Evolutionary conservation across 2,797 vertebrate genomes (phyloP), one percentile per base, ranked within the genome.

Genomic region (Bovichtus diacanthus): DNA sequence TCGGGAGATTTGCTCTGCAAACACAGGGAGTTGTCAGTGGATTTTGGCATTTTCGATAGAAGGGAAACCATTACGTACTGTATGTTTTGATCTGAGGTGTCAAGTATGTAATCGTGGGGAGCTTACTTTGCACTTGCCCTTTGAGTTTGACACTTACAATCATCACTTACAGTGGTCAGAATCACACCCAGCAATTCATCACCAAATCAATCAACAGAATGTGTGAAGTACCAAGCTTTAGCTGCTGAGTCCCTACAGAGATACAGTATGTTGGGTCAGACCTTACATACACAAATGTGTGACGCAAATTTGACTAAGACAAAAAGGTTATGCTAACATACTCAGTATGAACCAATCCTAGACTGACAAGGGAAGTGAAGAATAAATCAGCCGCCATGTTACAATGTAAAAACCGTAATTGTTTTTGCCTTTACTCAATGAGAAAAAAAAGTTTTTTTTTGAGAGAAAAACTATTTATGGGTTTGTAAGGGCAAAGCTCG

Each of bases 31-130:
- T 86, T 56, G 60, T 72, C 76, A 53, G 61, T 31, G 49, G 70
- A 78, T 82, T 89, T 78, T 34, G 67, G 69, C 51, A 44, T 81
- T 76, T 65, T 63, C 60, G 19, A 80, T 80, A 80, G 74, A 79
- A 67, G 55, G 59, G 54, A 76, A 83, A 72, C 63, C 68, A 87
- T 89, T 82, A 89, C 71, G 53, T 58, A 72, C 16, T 36, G 29
- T 61, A 31, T 90, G 84, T 91, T 92, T 91, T 85, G 80, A 90
- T 80, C 58, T 51, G 74, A 83, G 43, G 83, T 69, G 84, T 87
- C 85, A 86, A 80, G 56, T 74, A 74, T 86, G 78, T 77, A 81
- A 88, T 90, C 70, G 58, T 67, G 64, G 47, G 66, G 71, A 90
- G 84, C 73, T 90, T 60, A 69, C 74, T 67, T 78, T 71, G 58